phyloP scores from a whole-genome alignment of 2,113 vertebrate species.

The Gadus chalcogrammus region DNA sequence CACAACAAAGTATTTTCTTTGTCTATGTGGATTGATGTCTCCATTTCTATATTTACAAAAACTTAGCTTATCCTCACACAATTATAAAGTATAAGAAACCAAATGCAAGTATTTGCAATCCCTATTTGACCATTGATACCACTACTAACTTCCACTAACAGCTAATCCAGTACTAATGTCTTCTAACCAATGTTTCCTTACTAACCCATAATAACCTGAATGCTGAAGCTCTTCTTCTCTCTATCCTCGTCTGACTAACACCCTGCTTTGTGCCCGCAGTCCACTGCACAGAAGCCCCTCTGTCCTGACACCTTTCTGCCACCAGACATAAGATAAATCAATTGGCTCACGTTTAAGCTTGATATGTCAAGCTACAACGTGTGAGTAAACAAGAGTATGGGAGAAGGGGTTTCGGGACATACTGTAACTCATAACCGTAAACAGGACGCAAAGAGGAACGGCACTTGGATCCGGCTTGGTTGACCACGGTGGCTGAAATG shows the following conservation, averaged over 20 bases:
- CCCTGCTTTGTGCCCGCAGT: slow-evolving; percentile 52
- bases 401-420: slow-evolving; percentile 47
- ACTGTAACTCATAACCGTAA: slow-evolving; percentile 18
- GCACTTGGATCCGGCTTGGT: slow-evolving; percentile 25
- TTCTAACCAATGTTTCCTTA: slow-evolving; percentile 60
- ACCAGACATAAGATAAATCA: not conserved
- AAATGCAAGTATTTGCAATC: slow-evolving; percentile 58
- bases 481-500: slow-evolving; percentile 40
- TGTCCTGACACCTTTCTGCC: slow-evolving; percentile 56
- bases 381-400: not conserved
- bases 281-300: slow-evolving; percentile 40
- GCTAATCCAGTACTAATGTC: slow-evolving; percentile 64
- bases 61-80: slow-evolving; percentile 12
- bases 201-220: slow-evolving; percentile 56
- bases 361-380: not conserved
- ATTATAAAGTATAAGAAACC: slow-evolving; percentile 15
- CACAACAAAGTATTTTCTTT: not conserved
- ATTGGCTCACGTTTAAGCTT: not conserved
- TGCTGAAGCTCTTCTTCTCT: slow-evolving; percentile 37
- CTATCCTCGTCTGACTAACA: slow-evolving; percentile 59
- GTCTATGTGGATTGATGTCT: slow-evolving; percentile 1
- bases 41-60: slow-evolving; percentile 1
- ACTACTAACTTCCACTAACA: slow-evolving; percentile 65
- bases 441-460: slow-evolving; percentile 17
- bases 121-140: slow-evolving; percentile 52